Evolutionary conservation across 2,888 invertebrate species (phyloP), one percentile per base, ranked within the genome.

Genomic region (Scaptomyza tumidula): DNA sequence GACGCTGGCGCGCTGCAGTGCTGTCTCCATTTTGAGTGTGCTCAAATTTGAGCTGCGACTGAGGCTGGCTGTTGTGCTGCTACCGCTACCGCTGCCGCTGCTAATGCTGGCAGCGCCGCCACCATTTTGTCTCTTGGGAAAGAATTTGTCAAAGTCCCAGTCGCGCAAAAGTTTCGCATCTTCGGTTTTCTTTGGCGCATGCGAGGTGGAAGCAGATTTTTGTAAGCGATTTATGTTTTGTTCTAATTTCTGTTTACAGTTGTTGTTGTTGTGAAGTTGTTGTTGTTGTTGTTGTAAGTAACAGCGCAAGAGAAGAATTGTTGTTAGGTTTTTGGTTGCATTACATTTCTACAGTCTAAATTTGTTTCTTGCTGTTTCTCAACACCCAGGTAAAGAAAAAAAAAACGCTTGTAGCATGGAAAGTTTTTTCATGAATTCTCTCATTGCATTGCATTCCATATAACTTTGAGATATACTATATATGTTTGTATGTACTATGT

Each of bases 91-190:
- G 58, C 57, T 56, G 41, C 54, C 43, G 48, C 65, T 58, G 14
- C 45, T 37, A 39, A 45, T 52, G 33, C 66, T 44, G 11, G 58
- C 54, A 41, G 41, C 41, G 16, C 41, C 41, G n/a, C 46, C 41
- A 35, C 55, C 52, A 16, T 55, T 72, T 10, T 53, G 10, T 6
- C 37, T 67, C 64, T 76, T 79, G 13, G 95, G 96, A 92, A 97
- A 97, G 93, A 97, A 97, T 90, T 95, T 95, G 79, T 96, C 96
- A 92, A 97, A 95, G 93, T 97, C 96, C 97, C 97, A 97, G 90
- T 97, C 97, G 92, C 96, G 96, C 83, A 97, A 93, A 75, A 97
- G 94, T 58, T 95, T 95, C 72, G 96, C 96, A 91, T 96, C 96
- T 90, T 96, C 96, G 87, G 95, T 93, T 89, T 62, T 66, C 55